Base-by-base conservation (phyloP, 2,888 invertebrate genomes). In the Dynastes maya region DNA sequence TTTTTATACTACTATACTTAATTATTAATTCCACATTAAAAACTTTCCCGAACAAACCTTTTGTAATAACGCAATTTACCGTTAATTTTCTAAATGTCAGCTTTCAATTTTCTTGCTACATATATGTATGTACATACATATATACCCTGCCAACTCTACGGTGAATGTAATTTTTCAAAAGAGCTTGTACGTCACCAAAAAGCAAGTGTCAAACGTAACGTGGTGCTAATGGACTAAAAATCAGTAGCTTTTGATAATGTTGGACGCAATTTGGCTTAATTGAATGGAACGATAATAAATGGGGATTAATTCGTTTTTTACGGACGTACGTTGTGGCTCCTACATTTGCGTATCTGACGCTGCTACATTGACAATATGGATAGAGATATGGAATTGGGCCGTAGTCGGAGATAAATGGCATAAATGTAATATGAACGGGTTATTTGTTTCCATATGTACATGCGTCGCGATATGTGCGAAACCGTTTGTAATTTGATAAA, bases 261-360 rank as follows among this genome's bases (percentile, higher is more conserved):
- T 68, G n/a, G 53, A 16, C 49, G 45, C 45, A 68, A 68, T 68
- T 68, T 49, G 68, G 49, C 68, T 68, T 68, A 68, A 68, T 68
- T 27, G 68, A 68, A 51, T 68, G 68, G 68, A 68, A 68, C 45
- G 68, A 68, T 68, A 49, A 68, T 68, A 49, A 22, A 68, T 68
- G 68, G 49, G 68, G 27, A 68, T 49, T 49, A 68, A 68, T 68
- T 49, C 29, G 49, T 11, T 68, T 67, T 68, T 68, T 51, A 49
- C 49, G 27, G 27, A 11, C 49, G 49, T 29, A 37, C 51, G 27
- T 8, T 27, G 27, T 27, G 61, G 11, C 0, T 37, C 32, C 5
- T 5, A 37, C 32, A 5, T 37, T 37, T 5, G 5, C 32, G 32
- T 37, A 37, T 37, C 5, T 37, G 5, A 27, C 5, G 8, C 6